Evolutionary conservation across 2,888 invertebrate genomes (phyloP).

Genomic region (Caenorhabditis wallacei): DNA sequence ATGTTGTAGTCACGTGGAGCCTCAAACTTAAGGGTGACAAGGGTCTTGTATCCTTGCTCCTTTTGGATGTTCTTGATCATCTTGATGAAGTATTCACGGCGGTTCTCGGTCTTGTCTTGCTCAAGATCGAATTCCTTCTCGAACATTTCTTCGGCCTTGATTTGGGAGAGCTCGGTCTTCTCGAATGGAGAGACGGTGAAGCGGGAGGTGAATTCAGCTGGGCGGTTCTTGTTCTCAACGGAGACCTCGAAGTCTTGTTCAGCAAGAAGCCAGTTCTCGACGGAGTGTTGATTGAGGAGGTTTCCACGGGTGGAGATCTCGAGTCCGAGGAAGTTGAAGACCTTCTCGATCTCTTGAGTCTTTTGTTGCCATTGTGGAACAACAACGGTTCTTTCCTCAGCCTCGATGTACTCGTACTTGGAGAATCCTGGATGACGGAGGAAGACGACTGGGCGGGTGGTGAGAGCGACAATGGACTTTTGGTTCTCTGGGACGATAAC

Average conservation of each 20-base stretch:
- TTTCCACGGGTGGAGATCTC: conserved; percentile 69
- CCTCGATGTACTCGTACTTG: conserved; percentile 62
- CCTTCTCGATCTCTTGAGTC: conserved; percentile 55
- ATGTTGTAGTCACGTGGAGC: conserved; percentile 54
- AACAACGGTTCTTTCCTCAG: conserved; percentile 75
- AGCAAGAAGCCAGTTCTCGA: conserved; percentile 61
- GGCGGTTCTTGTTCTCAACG: conserved; percentile 63
- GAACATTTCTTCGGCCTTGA: conserved; percentile 66
- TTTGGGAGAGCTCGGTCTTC: conserved; percentile 41
- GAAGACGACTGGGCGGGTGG: conserved; percentile 73
- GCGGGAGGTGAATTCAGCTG: conserved; percentile 58
- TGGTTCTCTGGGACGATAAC: conserved; percentile 66
- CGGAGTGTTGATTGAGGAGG: conserved; percentile 62
- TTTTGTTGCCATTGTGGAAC: conserved; percentile 66
- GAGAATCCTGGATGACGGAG: conserved; percentile 68
- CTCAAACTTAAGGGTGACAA: conserved; percentile 52
- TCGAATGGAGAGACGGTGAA: conserved; percentile 42
- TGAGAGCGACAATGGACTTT: conserved; percentile 67
- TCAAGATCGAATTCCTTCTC: conserved; percentile 60
- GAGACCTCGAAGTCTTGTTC: conserved; percentile 76
- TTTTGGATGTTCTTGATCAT: conserved; percentile 61
- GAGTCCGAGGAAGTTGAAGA: conserved; percentile 66
- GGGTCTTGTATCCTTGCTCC: conserved; percentile 51
- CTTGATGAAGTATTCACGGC: conserved; percentile 64
- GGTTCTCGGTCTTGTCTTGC: conserved; percentile 45